Percentiles rank a stretch among this genome's conserved stretches.
phyloP scores from a whole-genome alignment of 2,888 invertebrate species.

The Parthenolecanium corni region DNA sequence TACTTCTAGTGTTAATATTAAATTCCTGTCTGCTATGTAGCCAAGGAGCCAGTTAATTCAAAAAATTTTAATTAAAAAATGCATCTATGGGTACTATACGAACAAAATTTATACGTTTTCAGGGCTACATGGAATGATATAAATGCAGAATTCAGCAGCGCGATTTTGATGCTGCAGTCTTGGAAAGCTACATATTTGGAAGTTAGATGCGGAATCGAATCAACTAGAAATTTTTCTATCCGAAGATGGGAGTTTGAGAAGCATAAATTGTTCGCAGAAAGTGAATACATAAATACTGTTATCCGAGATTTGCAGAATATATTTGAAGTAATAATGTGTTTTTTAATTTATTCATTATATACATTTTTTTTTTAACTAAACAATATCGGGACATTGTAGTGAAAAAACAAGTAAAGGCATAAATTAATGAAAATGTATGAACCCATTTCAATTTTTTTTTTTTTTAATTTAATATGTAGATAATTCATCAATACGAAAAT shows the following conservation, averaged over 20 bases:
- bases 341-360: no score
- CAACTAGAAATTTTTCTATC: conserved; percentile 61
- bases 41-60: no score
- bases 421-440: neutral
- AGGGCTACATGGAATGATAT: neutral
- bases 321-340: conserved; percentile 30
- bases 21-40: no score
- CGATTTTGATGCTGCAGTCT: conserved; percentile 54
- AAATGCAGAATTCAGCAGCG: conserved; percentile 35
- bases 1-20: no score
- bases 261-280: conserved; percentile 62
- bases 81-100: no score
- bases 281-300: conserved; percentile 73
- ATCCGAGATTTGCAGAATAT: conserved; percentile 61
- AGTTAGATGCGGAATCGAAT: conserved; percentile 68
- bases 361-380: no score
- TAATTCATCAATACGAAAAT: conserved; percentile 60
- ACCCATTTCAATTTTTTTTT: no score
- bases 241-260: conserved; percentile 87
- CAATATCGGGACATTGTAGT: no score
- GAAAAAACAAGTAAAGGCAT: no score
- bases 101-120: no score
- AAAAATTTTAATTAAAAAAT: no score
- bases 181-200: conserved; percentile 68
- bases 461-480: conserved; percentile 51